These are phyloP conservation scores for Timema podura DNA, from an alignment of 2,888 invertebrate genomes.

Conservation along the genomic window DNA sequence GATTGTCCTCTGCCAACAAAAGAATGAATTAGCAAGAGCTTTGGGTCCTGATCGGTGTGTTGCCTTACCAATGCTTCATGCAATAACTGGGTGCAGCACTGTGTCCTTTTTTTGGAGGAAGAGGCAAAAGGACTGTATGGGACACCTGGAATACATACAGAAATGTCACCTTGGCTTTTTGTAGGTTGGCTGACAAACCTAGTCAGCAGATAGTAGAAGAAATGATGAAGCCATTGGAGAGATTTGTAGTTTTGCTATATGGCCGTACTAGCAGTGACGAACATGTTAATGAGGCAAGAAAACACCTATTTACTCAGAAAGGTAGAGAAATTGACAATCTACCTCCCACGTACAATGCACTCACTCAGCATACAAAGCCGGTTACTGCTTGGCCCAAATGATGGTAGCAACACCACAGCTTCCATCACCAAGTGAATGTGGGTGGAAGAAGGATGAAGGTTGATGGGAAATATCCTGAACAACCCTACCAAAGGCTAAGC, in stretches of 20 bases:
- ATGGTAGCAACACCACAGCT: not conserved
- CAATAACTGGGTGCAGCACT: not conserved
- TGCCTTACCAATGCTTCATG: conserved; percentile 7
- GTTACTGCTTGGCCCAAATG: conserved; percentile 1
- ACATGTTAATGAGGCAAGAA: conserved; percentile 1
- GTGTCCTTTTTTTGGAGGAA: conserved; percentile 3
- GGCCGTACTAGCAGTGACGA: not conserved
- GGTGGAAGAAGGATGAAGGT: not conserved
- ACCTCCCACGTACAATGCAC: not conserved
- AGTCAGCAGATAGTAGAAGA: not conserved
- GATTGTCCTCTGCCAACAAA: not conserved
- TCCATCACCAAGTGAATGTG: conserved; percentile 2
- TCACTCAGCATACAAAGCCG: not conserved
- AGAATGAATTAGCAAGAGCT: not conserved
- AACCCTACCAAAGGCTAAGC: too few species aligned
- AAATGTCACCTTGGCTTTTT: not conserved
- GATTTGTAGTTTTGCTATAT: not conserved
- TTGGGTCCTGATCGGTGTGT: not conserved
- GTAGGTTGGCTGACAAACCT: not conserved
- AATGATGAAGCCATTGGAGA: conserved; percentile 3
- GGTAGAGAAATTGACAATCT: conserved; percentile 6
- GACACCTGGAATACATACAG: not conserved
- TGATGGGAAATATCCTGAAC: too few species aligned
- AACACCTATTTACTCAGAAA: conserved; percentile 1
- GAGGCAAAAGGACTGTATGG: not conserved